These are phyloP conservation scores for Monomorium pharaonis DNA, from an alignment of 1,140 invertebrate genomes.

Conservation along the genomic window DNA sequence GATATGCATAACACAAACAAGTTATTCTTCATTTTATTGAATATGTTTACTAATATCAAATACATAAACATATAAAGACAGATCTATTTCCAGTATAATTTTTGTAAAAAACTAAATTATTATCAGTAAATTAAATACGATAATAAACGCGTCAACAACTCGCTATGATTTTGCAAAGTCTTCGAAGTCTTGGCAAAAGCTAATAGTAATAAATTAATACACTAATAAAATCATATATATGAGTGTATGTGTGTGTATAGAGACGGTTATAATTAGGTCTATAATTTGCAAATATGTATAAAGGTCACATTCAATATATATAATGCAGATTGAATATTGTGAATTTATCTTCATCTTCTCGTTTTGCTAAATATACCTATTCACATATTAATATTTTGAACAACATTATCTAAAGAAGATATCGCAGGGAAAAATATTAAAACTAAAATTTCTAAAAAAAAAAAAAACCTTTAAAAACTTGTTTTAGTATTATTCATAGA, in stretches of 20 bases:
- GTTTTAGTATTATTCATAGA: neutral
- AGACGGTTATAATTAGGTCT: neutral
- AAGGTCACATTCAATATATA: neutral
- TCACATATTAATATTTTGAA: neutral
- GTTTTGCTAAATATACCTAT: neutral
- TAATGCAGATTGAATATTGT: neutral
- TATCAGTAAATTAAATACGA: neutral
- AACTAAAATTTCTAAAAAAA: neutral
- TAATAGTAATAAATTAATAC: neutral
- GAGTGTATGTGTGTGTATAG: neutral
- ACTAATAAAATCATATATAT: neutral
- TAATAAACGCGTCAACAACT: constrained; percentile 3
- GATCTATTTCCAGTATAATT: neutral
- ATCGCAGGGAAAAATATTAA: neutral
- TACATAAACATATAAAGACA: neutral
- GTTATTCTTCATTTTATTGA: neutral
- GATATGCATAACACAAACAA: neutral
- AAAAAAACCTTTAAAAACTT: no score
- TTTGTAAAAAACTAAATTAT: neutral
- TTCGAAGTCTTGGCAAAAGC: neutral
- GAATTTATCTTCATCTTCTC: neutral
- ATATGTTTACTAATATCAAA: neutral
- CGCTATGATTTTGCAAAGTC: neutral
- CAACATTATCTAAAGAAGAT: neutral
- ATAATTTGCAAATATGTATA: neutral